Base-by-base conservation (phyloP, 2,113 vertebrate species). In the Pitta sordida region DNA sequence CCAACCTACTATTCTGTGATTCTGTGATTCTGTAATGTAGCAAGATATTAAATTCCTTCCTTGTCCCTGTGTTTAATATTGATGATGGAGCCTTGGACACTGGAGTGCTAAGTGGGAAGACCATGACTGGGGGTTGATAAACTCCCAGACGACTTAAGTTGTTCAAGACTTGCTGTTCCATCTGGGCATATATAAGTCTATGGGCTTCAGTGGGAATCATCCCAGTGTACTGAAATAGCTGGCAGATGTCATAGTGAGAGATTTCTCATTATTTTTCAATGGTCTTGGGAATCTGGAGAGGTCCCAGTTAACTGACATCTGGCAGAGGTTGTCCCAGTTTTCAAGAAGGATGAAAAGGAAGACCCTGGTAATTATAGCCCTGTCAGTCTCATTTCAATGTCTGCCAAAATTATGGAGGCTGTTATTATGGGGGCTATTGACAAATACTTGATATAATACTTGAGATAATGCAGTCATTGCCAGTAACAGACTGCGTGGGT, bases 81-180 rank as follows among this genome's bases (percentile, higher is more conserved):
- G n/a, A n/a, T n/a, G n/a, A n/a, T n/a, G n/a, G n/a, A n/a, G 11
- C 11, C 48, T 63, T 11, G 17, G 34, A 7, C 4, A 10, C 12
- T 5, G 2, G 13, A 49, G 4, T 13, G 3, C 7, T 71, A 13
- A 32, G 9, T 9, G 56, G 22, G 11, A 74, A 74, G 26, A 29
- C 5, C 0, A 0, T 52, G 11, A 44, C 11, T 22, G 3, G 2
- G 4, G 2, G 2, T 8, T 63, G 46, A 56, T 27, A 48, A 60
- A 76, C 2, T 51, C 16, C 10, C 15, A 56, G 12, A 7, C 4
- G 3, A 6, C n/a, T 60, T 15, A 53, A 32, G 1, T 63, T 62
- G 3, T 62, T 76, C 3, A 5, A 71, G 22, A 52, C 29, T 71
- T 62, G 22, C 6, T 67, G 14, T 10, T 83, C 29, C 19, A 58